Evolutionary conservation across 2,888 invertebrate species (phyloP).

Genomic region (Temnothorax unifasciatus): DNA sequence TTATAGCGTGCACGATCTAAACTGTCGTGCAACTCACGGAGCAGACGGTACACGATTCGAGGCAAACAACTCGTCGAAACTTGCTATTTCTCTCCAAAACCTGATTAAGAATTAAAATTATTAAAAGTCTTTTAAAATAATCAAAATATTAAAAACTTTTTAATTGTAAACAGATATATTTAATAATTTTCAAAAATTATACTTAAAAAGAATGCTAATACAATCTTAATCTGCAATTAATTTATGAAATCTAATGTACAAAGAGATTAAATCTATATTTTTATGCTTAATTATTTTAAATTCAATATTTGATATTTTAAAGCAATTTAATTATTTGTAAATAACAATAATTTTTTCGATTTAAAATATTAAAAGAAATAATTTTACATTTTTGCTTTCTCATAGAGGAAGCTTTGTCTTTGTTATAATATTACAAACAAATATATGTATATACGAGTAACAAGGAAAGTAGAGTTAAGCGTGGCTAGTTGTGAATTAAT

Average conservation of each 20-base stretch:
- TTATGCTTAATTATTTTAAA: neutral
- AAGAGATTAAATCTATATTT: neutral
- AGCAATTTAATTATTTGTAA: neutral
- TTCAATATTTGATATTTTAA: neutral
- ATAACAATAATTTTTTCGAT: neutral
- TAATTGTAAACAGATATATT: neutral
- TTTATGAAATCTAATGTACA: neutral
- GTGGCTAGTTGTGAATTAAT: no score
- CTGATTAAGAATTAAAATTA: neutral
- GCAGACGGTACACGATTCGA: slow-evolving; percentile 11
- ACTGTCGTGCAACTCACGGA: slow-evolving; percentile 20
- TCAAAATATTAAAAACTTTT: neutral
- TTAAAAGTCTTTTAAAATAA: neutral
- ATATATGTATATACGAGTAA: neutral
- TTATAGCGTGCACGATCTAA: slow-evolving; percentile 41
- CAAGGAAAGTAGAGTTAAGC: no score
- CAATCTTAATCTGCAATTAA: neutral
- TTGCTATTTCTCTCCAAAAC: neutral
- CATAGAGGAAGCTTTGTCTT: no score
- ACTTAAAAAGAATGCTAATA: neutral
- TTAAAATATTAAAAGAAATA: neutral
- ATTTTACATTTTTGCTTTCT: no score
- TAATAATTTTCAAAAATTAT: neutral
- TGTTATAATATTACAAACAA: neutral
- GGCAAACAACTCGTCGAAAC: neutral